Evolutionary conservation across 2,888 invertebrate species (phyloP), one percentile per base, ranked within the genome.

Genomic region (Drosophila infuscata): DNA sequence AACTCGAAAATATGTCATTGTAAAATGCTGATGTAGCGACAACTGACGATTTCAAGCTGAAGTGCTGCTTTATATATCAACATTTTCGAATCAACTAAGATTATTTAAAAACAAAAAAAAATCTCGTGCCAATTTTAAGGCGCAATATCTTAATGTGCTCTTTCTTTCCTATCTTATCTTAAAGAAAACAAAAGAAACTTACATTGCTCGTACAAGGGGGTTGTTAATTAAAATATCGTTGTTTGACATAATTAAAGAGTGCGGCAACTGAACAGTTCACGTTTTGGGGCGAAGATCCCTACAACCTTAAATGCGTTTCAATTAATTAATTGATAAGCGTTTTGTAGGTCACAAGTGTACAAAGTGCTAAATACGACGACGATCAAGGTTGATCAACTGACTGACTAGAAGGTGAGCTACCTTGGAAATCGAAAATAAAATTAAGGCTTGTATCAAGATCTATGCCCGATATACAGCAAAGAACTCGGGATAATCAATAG

Each of bases 401-500:
- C 25, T 4, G 76, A 73, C 76, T 65, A 76, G 38, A 46, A 51
- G 11, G 49, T 60, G 20, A n/a, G 76, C 7, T 49, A 11, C 33
- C 68, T 11, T 11, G 63, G 41, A 25, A 41, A 25, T 2, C 73
- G 68, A 62, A 76, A 5, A 29, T 29, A 29, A 56, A 76, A 3
- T 62, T n/a, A 11, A 36, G 33, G 0, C n/a, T 35, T 29, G 29
- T 41, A 9, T 43, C 35, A 2, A 76, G 48, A 72, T 68, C 76
- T 8, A 76, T 76, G 25, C 56, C 65, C 1, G 77, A 73, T 33
- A 56, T 69, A 65, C 69, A 76, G 36, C 25, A 25, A 25, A 25
- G 2, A 25, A 25, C 25, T 1, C 25, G 25, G 25, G 25, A 25
- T 25, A 25, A 25, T 25, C 25, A 25, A 25, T 25, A 25, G 25